phyloP scores from a whole-genome alignment of 2,888 invertebrate genomes.

The Lymantria dispar region DNA sequence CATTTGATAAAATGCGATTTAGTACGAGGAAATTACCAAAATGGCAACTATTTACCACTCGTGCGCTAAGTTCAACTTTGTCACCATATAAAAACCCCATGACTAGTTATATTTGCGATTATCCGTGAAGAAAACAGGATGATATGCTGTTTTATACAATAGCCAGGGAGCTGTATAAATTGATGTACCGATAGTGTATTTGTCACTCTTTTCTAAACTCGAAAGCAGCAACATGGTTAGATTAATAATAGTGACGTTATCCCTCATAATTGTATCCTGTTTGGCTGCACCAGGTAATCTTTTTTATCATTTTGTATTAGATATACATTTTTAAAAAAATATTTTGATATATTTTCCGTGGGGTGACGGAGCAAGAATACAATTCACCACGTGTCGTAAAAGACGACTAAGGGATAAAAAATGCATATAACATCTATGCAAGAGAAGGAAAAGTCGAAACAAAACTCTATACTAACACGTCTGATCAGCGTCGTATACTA shows the following conservation, averaged over 20 bases:
- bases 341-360: too few relatives aligned
- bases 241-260: slow-evolving; percentile 25
- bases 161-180: slow-evolving; percentile 47
- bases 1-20: neutral
- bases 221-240: slow-evolving; percentile 38
- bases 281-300: slow-evolving; percentile 51
- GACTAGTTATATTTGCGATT: slow-evolving; percentile 46
- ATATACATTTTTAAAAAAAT: too few relatives aligned
- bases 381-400: too few relatives aligned
- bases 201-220: neutral
- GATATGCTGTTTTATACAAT: slow-evolving; percentile 44
- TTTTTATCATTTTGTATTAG: neutral
- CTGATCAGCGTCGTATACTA: too few relatives aligned
- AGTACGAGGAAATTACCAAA: slow-evolving; percentile 18
- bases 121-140: slow-evolving; percentile 47
- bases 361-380: too few relatives aligned
- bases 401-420: too few relatives aligned
- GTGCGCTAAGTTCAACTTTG: slow-evolving; percentile 28
- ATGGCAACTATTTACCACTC: slow-evolving; percentile 12
- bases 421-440: too few relatives aligned
- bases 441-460: neutral
- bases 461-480: neutral
- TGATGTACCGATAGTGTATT: slow-evolving; percentile 3
- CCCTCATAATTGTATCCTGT: slow-evolving; percentile 33
- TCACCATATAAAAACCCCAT: slow-evolving; percentile 38